Percentiles rank a stretch among this genome's conserved stretches.
These are phyloP conservation scores for Poecilia picta DNA, from an alignment of 2,797 vertebrate species.

Conservation along the genomic window DNA sequence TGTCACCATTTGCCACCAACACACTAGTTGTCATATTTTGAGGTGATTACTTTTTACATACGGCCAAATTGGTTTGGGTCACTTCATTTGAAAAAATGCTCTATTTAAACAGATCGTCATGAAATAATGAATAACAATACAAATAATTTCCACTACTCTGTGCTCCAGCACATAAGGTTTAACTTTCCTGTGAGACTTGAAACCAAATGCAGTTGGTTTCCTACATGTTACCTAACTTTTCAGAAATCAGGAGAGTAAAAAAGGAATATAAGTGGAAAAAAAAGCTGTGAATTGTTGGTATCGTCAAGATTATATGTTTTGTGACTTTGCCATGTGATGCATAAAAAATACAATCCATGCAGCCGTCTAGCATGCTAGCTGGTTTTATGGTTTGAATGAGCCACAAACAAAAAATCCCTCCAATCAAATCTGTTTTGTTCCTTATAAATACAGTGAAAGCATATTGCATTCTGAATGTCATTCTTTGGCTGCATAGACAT, in stretches of 20 bases:
- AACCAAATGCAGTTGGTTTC: not conserved
- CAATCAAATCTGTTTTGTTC: conserved; percentile 3
- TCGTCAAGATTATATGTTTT: not conserved
- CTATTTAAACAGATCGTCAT: not conserved
- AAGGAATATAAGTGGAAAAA: not conserved
- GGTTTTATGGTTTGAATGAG: not conserved
- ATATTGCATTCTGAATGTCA: not conserved
- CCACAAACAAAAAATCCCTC: not conserved
- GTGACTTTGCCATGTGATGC: not conserved
- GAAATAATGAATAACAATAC: not conserved
- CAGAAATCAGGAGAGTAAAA: not conserved
- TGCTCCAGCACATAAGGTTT: not conserved
- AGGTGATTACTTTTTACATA: not conserved
- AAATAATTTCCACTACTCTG: not conserved
- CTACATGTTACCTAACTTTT: not conserved
- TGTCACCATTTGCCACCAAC: not conserved
- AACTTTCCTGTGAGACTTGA: not conserved
- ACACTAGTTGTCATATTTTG: not conserved
- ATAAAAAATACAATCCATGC: not conserved
- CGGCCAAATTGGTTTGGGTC: not conserved
- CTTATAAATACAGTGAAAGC: not conserved
- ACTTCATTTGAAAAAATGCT: not conserved
- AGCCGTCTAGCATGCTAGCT: not conserved
- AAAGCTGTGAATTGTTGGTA: not conserved
- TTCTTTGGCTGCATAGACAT: not conserved